Percentiles rank a stretch among this genome's conserved stretches.
Evolutionary conservation across 2,797 vertebrate species (phyloP).

Genomic region (Cuculus canorus): DNA sequence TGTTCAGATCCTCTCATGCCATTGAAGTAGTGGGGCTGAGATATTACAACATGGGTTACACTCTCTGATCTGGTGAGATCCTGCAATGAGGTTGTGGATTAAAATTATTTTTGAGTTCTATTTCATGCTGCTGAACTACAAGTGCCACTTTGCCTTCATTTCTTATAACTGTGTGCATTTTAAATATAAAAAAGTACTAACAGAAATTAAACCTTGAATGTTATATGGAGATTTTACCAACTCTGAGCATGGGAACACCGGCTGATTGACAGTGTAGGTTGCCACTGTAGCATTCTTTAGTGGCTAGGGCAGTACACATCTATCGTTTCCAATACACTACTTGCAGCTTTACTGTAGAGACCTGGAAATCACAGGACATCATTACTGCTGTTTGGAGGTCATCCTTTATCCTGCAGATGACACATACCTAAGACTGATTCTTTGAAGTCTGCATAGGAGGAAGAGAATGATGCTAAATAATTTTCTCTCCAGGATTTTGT

Average conservation of each 20-base stretch:
- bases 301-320: not conserved
- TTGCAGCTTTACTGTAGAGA: not conserved
- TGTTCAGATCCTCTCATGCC: not conserved
- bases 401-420: not conserved
- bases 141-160: not conserved
- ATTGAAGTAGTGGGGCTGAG: not conserved
- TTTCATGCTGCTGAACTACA: not conserved
- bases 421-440: rapidly evolving
- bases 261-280: not conserved
- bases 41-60: rapidly evolving
- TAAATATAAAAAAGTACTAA: not conserved
- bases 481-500: not conserved
- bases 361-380: not conserved
- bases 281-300: not conserved
- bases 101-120: not conserved
- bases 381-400: not conserved
- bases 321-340: not conserved
- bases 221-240: not conserved
- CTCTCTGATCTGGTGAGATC: not conserved
- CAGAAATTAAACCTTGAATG: not conserved
- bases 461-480: not conserved
- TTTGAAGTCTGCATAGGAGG: not conserved
- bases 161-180: not conserved
- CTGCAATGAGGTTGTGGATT: not conserved
- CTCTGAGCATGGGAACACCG: not conserved